Conservation (phyloP, 2,113 vertebrate species). For the Morphnarchus princeps region DNA sequence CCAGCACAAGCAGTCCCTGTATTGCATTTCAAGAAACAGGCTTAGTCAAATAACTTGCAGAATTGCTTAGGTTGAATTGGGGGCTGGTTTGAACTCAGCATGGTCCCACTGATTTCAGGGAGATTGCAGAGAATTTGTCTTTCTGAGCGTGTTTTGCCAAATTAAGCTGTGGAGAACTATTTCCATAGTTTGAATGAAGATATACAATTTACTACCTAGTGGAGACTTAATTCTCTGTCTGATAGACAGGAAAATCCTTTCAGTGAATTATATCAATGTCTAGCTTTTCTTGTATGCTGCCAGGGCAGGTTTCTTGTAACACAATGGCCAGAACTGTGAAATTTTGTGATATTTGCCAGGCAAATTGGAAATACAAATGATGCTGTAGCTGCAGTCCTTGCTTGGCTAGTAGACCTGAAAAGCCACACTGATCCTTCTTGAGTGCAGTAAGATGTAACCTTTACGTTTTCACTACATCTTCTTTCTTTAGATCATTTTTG, state of each 20-base stretch:
- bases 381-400: slow-evolving; percentile 1
- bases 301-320: slow-evolving; percentile 3
- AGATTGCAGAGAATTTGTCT: neutral
- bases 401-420: slow-evolving; percentile 48
- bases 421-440: slow-evolving; percentile 4
- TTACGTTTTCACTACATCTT: slow-evolving; percentile 9
- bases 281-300: slow-evolving; percentile 24
- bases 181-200: slow-evolving; percentile 42
- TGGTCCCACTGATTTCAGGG: neutral
- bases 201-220: slow-evolving; percentile 22
- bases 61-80: neutral
- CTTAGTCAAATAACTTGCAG: neutral
- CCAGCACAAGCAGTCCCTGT: neutral
- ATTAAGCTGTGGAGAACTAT: slow-evolving; percentile 24
- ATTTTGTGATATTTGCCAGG: slow-evolving; percentile 35
- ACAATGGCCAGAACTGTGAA: slow-evolving; percentile 51
- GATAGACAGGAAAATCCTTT: slow-evolving; percentile 63
- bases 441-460: slow-evolving; percentile 22
- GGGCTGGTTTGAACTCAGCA: neutral
- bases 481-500: slow-evolving; percentile 32
- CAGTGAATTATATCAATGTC: slow-evolving; percentile 5
- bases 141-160: neutral
- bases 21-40: neutral
- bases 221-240: slow-evolving; percentile 48
- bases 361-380: slow-evolving; percentile 53